Percentiles rank a stretch among this genome's conserved stretches.
phyloP scores from a whole-genome alignment of 2,888 invertebrate genomes.

The Volucella bombylans region DNA sequence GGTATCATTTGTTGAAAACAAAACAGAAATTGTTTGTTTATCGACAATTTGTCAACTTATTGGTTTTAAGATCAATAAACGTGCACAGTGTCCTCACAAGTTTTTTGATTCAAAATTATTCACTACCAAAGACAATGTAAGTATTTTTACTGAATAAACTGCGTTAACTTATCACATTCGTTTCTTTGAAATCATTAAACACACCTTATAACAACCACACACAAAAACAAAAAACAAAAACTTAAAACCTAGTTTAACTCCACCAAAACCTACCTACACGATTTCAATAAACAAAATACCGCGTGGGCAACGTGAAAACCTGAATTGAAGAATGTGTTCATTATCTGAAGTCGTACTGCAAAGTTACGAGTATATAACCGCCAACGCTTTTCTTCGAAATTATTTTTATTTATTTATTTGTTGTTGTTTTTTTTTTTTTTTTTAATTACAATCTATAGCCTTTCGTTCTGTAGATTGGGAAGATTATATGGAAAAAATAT shows the following conservation, averaged over 20 bases:
- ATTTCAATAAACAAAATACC: constrained; percentile 26
- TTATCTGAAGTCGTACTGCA: constrained; percentile 10
- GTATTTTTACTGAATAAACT: too few species aligned
- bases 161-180: too few species aligned
- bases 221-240: neutral
- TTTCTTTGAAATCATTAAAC: constrained; percentile 3
- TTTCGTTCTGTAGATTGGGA: constrained; percentile 4
- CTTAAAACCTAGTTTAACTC: constrained; percentile 2
- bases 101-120: too few species aligned
- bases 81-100: too few species aligned
- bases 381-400: constrained; percentile 36
- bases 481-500: too few species aligned
- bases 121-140: too few species aligned
- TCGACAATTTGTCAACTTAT: too few species aligned
- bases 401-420: constrained; percentile 3
- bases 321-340: constrained; percentile 27
- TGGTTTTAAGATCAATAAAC: too few species aligned
- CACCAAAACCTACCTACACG: constrained; percentile 19
- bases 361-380: neutral
- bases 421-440: too few species aligned
- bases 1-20: too few species aligned
- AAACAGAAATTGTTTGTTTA: too few species aligned
- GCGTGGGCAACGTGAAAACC: constrained; percentile 27
- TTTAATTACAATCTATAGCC: neutral
- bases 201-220: neutral